phyloP scores from a whole-genome alignment of 2,797 vertebrate genomes.

The Stomatorhinus walkeri region DNA sequence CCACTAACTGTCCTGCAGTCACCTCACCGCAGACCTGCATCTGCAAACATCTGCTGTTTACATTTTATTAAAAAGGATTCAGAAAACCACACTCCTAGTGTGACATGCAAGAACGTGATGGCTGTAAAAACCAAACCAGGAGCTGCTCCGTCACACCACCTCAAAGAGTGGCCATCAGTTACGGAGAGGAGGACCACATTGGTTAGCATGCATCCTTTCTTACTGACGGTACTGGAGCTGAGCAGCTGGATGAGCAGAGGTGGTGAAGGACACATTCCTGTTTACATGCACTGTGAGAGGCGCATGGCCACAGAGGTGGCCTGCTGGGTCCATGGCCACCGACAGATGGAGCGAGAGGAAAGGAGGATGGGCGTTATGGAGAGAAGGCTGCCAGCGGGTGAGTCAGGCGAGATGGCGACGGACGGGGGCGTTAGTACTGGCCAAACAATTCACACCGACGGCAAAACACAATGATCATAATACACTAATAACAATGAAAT shows the following conservation, averaged over 20 bases:
- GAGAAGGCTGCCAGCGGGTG: slow-evolving; percentile 45
- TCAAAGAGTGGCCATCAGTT: not conserved
- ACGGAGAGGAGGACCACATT: not conserved
- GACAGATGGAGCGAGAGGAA: slow-evolving; percentile 28
- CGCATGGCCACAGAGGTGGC: not conserved
- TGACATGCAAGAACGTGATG: not conserved
- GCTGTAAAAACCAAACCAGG: not conserved
- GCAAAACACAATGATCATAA: slow-evolving; percentile 29
- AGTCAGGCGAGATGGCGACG: slow-evolving; percentile 37
- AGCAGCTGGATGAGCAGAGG: not conserved
- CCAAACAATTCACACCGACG: slow-evolving; percentile 55
- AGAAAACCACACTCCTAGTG: not conserved
- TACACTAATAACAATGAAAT: slow-evolving; percentile 26
- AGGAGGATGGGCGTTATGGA: slow-evolving; percentile 29
- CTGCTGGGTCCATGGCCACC: slow-evolving; percentile 13
- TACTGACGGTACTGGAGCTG: not conserved
- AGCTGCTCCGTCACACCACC: not conserved
- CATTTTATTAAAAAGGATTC: not conserved
- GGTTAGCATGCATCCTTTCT: not conserved
- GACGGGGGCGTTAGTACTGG: slow-evolving; percentile 49
- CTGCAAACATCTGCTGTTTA: not conserved
- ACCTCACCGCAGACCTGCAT: not conserved
- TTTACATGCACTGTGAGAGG: not conserved
- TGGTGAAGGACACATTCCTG: not conserved
- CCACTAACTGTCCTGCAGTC: not conserved